Base-by-base conservation (phyloP, 2,113 vertebrate genomes). In the Rutilus rutilus region DNA sequence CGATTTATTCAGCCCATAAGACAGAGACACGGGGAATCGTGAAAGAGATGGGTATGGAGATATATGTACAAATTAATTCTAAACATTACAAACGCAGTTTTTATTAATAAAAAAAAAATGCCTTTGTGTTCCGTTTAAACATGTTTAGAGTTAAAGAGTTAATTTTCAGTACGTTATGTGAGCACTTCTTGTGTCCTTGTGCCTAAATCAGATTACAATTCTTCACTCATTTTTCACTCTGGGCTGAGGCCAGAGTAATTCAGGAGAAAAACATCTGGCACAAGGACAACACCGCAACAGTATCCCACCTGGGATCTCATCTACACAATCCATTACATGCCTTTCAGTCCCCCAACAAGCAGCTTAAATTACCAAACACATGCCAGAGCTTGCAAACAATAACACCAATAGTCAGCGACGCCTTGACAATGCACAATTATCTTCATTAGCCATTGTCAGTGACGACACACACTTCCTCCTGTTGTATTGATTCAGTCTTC, bases 181-280 rank as follows among this genome's bases (percentile, higher is more conserved):
- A 85, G 89, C 75, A 86, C 88, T 87, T 84, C 86, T 84, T 54
- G 69, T 85, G 82, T 85, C 84, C 86, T 57, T 54, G 86, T 90
- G 86, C 88, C 92, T 91, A 92, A 90, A 92, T 91, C 89, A 90
- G 86, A 90, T 78, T 65, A 54, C 57, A 79, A 54, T 62, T 50
- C 65, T 78, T 74, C 65, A 83, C 89, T 91, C 62, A 91, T 92
- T 91, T 91, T 87, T 81, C 91, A 93, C 93, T 90, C 91, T 93
- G 88, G 85, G 82, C 86, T 84, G 88, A 90, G 91, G 85, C 81
- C 83, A 91, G 84, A 91, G 90, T 87, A 92, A 93, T 92, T 93
- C 92, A 92, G 90, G 87, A 87, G 89, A 80, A 84, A 93, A 91
- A 92, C 92, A 93, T 92, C 92, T 94, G 92, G 88, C 90, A 85